phyloP scores from a whole-genome alignment of 1,140 invertebrate genomes.

The Drosophila baimaii region DNA sequence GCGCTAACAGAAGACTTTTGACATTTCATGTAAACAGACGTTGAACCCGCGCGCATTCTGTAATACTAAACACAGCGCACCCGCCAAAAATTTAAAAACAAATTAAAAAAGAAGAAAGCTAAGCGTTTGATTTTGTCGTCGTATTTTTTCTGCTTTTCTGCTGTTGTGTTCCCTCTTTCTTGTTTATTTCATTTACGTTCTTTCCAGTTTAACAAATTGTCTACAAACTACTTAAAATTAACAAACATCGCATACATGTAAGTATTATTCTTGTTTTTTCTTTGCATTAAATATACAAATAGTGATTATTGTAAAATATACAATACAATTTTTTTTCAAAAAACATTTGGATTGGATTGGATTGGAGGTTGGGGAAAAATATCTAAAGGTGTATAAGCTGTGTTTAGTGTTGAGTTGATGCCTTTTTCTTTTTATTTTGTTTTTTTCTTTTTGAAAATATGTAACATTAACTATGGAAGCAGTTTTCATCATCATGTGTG shows the following conservation, averaged over 20 bases:
- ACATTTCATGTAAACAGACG: neutral
- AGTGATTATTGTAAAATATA: slow-evolving; percentile 55
- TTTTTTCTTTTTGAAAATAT: slow-evolving; percentile 49
- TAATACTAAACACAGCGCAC: neutral
- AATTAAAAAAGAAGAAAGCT: neutral
- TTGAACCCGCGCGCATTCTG: neutral
- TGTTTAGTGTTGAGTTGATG: slow-evolving; percentile 35
- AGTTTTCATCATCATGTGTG: slow-evolving; percentile 41
- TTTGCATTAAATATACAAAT: slow-evolving; percentile 69
- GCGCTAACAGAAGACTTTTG: neutral
- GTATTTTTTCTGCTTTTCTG: slow-evolving; percentile 34
- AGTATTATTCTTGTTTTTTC: slow-evolving; percentile 35
- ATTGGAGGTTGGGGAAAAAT: slow-evolving; percentile 16
- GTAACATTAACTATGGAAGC: slow-evolving; percentile 73
- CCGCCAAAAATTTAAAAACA: slow-evolving; percentile 13
- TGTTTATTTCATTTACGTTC: slow-evolving; percentile 59
- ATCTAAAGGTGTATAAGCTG: slow-evolving; percentile 26
- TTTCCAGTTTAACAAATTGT: slow-evolving; percentile 71
- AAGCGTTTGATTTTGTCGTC: slow-evolving; percentile 8
- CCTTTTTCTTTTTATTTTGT: slow-evolving; percentile 12
- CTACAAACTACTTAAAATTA: slow-evolving; percentile 78
- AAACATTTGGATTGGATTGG: slow-evolving; percentile 48
- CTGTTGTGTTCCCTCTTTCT: slow-evolving; percentile 63
- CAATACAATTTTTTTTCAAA: slow-evolving; percentile 52
- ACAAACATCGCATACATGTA: slow-evolving; percentile 70